Conservation (phyloP, 2,888 invertebrate genomes). For the Luperina testacea region DNA sequence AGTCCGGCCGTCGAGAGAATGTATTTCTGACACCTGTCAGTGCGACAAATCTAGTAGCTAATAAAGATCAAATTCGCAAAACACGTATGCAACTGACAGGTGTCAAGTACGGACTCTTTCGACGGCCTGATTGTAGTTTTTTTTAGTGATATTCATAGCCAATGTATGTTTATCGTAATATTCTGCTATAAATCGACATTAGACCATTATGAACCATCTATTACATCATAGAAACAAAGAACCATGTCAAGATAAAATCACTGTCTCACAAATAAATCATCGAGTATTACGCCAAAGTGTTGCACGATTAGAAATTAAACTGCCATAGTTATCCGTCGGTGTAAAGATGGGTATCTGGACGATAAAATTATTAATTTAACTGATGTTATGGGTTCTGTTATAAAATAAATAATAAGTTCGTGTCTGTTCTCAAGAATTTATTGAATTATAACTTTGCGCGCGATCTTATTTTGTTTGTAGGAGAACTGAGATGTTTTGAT, state of each 20-base stretch:
- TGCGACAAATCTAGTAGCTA: too few relatives aligned
- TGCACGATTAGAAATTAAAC: slow-evolving; percentile 26
- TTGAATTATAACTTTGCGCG: slow-evolving; percentile 78
- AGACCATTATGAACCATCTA: background rate
- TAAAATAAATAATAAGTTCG: slow-evolving; percentile 77
- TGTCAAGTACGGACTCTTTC: too few relatives aligned
- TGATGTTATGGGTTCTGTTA: slow-evolving; percentile 66
- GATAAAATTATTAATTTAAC: slow-evolving; percentile 71
- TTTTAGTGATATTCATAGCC: too few relatives aligned
- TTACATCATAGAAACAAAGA: background rate
- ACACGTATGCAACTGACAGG: too few relatives aligned
- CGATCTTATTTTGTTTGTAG: slow-evolving; percentile 71
- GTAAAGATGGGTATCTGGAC: slow-evolving; percentile 67
- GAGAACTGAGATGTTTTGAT: slow-evolving; percentile 48
- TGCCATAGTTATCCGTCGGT: slow-evolving; percentile 33
- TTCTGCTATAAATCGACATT: background rate
- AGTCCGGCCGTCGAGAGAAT: too few relatives aligned
- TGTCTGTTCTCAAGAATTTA: slow-evolving; percentile 74
- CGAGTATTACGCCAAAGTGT: background rate
- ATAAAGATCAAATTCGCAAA: too few relatives aligned
- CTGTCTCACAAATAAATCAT: slow-evolving; percentile 9
- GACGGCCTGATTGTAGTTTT: too few relatives aligned
- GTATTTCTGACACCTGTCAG: too few relatives aligned
- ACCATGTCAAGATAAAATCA: background rate
- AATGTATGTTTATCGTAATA: background rate